Evolutionary conservation across 1,140 invertebrate species (phyloP).

Genomic region (Drosophila littoralis): DNA sequence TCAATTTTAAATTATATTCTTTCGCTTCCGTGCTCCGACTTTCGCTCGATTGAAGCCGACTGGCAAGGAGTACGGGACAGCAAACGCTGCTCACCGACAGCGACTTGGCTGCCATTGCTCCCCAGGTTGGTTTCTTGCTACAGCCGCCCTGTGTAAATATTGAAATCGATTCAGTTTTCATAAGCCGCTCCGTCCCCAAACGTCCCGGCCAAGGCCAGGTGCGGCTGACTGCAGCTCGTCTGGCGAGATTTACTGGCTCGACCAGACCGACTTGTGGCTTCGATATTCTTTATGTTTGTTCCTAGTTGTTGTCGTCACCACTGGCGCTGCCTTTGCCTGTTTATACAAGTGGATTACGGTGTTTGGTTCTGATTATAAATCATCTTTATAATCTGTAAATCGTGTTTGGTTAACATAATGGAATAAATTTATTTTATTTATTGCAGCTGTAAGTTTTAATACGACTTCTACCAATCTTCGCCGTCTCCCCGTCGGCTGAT

Average conservation of each 20-base stretch:
- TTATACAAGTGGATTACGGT: slow-evolving; percentile 83
- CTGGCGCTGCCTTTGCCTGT: slow-evolving; percentile 52
- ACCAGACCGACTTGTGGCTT: slow-evolving; percentile 51
- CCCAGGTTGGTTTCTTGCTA: slow-evolving; percentile 11
- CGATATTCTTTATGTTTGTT: slow-evolving; percentile 77
- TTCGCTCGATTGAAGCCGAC: slow-evolving; percentile 73
- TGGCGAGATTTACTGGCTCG: slow-evolving; percentile 24
- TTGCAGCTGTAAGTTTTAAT: slow-evolving; percentile 82
- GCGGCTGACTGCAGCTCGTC: slow-evolving; percentile 41
- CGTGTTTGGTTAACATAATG: slow-evolving; percentile 83
- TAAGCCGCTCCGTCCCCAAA: slow-evolving; percentile 41
- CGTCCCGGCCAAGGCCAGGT: slow-evolving; percentile 39
- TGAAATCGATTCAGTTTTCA: slow-evolving; percentile 81
- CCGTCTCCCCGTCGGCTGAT: slow-evolving; percentile 27
- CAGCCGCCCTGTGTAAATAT: slow-evolving; percentile 66
- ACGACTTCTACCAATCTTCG: slow-evolving; percentile 73
- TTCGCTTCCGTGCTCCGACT: slow-evolving; percentile 69
- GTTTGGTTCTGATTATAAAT: slow-evolving; percentile 83
- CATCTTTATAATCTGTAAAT: slow-evolving; percentile 83
- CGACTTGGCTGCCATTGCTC: slow-evolving; percentile 21
- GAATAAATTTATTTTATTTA: slow-evolving; percentile 83
- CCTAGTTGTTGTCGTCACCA: slow-evolving; percentile 62
- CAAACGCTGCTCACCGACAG: neutral
- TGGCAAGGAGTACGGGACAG: slow-evolving; percentile 8
- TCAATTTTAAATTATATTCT: slow-evolving; percentile 83